phyloP scores from a whole-genome alignment of 2,797 vertebrate species.

The Cyprinodon diabolis region DNA sequence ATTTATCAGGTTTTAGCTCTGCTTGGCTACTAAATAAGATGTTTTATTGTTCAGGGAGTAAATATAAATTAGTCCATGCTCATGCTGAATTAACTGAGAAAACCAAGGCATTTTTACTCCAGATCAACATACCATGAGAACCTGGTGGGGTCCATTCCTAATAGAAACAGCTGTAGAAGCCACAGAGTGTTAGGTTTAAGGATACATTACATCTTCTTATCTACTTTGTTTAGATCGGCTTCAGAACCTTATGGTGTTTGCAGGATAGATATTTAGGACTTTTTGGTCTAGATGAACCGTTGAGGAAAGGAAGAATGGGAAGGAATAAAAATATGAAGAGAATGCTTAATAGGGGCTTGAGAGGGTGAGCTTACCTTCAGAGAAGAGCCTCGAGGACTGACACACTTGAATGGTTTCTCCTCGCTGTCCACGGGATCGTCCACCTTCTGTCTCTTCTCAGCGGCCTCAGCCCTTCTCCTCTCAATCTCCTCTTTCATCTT shows the following conservation, averaged over 20 bases:
- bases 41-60: background rate
- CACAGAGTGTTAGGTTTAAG: background rate
- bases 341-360: constrained; percentile 13
- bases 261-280: background rate
- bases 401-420: constrained; percentile 92
- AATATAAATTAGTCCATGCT: constrained; percentile 3
- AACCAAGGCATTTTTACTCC: background rate
- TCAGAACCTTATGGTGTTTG: background rate
- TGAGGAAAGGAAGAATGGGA: background rate
- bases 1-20: background rate
- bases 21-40: background rate
- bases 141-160: background rate
- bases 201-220: background rate
- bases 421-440: constrained; percentile 86
- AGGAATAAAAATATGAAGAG: background rate
- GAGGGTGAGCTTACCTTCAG: constrained; percentile 85
- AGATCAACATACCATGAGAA: constrained; percentile 3
- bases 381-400: constrained; percentile 93
- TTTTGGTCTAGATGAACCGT: background rate
- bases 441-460: constrained; percentile 95
- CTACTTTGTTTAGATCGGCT: background rate
- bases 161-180: constrained; percentile 4
- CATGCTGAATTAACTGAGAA: background rate
- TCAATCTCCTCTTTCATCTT: constrained; percentile 98
- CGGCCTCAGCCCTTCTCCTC: constrained; percentile 94